Evolutionary conservation across 2,113 vertebrate genomes (phyloP), one percentile per base, ranked within the genome.

Genomic region (Tachysurus vachellii): DNA sequence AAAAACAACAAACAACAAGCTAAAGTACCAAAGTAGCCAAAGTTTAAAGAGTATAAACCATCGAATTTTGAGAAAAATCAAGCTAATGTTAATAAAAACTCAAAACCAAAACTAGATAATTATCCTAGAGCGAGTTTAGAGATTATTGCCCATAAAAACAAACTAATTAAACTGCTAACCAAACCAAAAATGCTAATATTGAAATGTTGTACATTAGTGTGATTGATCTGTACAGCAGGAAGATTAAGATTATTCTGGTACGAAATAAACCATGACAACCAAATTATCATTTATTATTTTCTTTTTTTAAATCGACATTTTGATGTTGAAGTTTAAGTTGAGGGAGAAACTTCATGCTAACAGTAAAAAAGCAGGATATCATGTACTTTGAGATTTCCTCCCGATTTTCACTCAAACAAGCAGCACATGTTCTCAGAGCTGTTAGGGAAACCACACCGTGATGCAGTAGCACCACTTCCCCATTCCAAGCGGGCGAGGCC

Each of bases 401-500:
- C 70, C 7, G 14, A 12, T 44, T 44, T 44, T 23, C 36, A 11
- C 70, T 23, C 44, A 3, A 44, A 44, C 21, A 19, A 21, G 4
- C 9, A 44, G 4, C 70, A 11, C 70, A 73, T 36, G 4, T 19
- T 42, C 70, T 50, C 47, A n/a, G 12, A 68, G 50, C 47, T 54
- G 50, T 42, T 71, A 70, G n/a, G 50, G 64, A 84, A 71, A 54
- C 75, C 54, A 62, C 2, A 47, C 64, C 57, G 13, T 13, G 16
- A 68, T 66, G 50, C 57, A 28, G 44, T 66, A 66, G 1, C 3
- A 61, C 54, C 19, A 77, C 70, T 83, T 83, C 86, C 86, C 73
- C 86, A 87, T 87, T 87, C 86, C 86, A 83, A 64, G 17, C 6
- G 12, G 62, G 47, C 53, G 80, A 47, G 62, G 66, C 23, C 57